A percentile compares a stretch with the other conserved stretches of the same genome.
These are phyloP conservation scores for Channallabes apus DNA, from an alignment of 2,797 vertebrate species.

Conservation along the genomic window DNA sequence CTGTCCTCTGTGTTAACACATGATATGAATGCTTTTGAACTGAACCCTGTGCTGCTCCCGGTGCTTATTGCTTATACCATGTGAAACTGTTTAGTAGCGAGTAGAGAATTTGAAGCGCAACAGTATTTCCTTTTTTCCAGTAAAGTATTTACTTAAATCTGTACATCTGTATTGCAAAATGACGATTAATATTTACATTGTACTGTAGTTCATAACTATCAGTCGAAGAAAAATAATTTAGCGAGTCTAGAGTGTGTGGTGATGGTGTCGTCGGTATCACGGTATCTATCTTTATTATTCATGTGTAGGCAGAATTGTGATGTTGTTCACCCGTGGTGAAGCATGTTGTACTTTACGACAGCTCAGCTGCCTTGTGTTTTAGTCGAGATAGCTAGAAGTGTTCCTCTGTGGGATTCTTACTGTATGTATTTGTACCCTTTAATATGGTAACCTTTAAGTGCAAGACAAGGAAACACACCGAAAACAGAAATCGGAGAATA, in stretches of 20 bases:
- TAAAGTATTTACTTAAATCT: constrained; percentile 22
- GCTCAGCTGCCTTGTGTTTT: constrained; percentile 57
- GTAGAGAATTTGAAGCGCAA: constrained; percentile 29
- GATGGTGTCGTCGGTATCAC: constrained; percentile 17
- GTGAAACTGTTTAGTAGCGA: constrained; percentile 42
- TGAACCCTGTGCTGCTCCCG: constrained; percentile 29
- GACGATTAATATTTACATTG: constrained; percentile 18
- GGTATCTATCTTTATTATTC: background rate
- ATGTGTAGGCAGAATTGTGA: constrained; percentile 32
- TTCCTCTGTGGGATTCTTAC: constrained; percentile 40
- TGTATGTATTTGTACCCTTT: constrained; percentile 49
- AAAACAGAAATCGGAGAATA: background rate
- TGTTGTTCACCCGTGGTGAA: constrained; percentile 41
- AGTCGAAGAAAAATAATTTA: constrained; percentile 8
- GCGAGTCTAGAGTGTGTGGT: background rate
- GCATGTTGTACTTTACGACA: constrained; percentile 55
- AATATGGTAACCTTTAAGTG: constrained; percentile 1
- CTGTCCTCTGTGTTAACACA: constrained; percentile 49
- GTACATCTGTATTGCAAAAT: constrained; percentile 39
- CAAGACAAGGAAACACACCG: background rate
- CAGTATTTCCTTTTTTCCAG: constrained; percentile 6
- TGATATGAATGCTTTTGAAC: constrained; percentile 49
- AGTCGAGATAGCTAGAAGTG: constrained; percentile 57
- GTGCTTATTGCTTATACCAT: constrained; percentile 48
- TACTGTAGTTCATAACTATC: constrained; percentile 27